Evolutionary conservation across 2,113 vertebrate species (phyloP).

Genomic region (Synchiropus splendidus): DNA sequence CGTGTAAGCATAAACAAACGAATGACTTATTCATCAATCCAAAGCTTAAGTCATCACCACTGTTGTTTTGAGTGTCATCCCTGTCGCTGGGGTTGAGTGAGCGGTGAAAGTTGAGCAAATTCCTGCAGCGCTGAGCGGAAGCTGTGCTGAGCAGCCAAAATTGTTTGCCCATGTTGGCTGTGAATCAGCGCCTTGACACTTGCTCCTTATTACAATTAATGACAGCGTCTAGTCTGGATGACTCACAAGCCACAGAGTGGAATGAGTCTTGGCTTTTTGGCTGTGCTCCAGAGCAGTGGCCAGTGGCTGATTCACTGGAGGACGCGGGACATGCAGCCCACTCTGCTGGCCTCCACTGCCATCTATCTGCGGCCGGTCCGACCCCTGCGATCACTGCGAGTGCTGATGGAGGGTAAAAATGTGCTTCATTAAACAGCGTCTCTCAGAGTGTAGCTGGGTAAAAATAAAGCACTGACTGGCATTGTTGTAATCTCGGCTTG

Average conservation of each 20-base stretch:
- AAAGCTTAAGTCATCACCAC: no score
- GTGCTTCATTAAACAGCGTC: conserved; percentile 37
- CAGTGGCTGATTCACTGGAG: conserved; percentile 4
- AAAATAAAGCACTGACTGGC: conserved; percentile 37
- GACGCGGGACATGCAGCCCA: no score
- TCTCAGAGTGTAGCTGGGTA: conserved; percentile 35
- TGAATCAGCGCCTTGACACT: conserved; percentile 57
- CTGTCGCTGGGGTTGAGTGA: background rate
- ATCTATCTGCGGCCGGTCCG: background rate
- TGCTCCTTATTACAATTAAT: conserved; percentile 50
- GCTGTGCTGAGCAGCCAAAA: conserved; percentile 39
- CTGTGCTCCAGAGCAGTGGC: conserved; percentile 12
- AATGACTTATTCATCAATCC: no score
- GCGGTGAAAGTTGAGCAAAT: conserved; percentile 25
- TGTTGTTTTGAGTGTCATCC: no score
- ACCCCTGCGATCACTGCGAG: background rate
- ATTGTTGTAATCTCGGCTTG: conserved; percentile 40
- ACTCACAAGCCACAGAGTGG: conserved; percentile 39
- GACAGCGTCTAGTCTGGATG: conserved; percentile 48
- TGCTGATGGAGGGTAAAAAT: conserved; percentile 18
- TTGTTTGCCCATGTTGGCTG: conserved; percentile 23
- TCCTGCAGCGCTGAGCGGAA: conserved; percentile 11
- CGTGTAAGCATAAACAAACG: no score
- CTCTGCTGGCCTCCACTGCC: background rate
- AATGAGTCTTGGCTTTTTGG: conserved; percentile 29